phyloP scores from a whole-genome alignment of 2,113 vertebrate genomes.

The Callospermophilus lateralis region DNA sequence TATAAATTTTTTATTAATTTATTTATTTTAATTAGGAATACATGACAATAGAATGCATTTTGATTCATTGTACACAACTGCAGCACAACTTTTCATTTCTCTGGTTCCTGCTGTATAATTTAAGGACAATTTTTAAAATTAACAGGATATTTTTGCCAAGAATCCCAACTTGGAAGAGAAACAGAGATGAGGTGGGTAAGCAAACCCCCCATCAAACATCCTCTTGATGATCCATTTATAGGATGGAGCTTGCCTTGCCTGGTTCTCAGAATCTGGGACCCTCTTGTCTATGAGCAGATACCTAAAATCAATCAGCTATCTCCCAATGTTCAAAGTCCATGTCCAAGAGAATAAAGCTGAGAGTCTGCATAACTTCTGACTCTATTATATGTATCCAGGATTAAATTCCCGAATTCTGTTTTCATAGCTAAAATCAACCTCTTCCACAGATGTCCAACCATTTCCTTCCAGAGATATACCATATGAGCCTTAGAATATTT shows the following conservation, averaged over 20 bases:
- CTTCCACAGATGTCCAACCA: neutral
- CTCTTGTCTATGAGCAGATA: neutral
- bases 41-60: no score
- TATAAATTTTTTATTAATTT: neutral
- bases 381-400: neutral
- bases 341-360: neutral
- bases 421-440: neutral
- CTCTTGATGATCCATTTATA: neutral
- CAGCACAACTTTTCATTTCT: no score
- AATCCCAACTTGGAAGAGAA: neutral
- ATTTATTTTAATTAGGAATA: no score
- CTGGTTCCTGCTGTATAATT: neutral
- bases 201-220: neutral
- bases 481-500: neutral
- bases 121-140: neutral
- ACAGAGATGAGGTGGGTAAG: neutral
- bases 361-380: neutral
- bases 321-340: constrained; percentile 4
- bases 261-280: neutral
- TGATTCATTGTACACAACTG: no score
- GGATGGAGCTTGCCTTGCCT: neutral
- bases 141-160: neutral
- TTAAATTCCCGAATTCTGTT: neutral
- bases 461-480: neutral
- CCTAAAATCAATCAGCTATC: neutral